phyloP scores from a whole-genome alignment of 2,797 vertebrate genomes.

The Myotis findleyi region DNA sequence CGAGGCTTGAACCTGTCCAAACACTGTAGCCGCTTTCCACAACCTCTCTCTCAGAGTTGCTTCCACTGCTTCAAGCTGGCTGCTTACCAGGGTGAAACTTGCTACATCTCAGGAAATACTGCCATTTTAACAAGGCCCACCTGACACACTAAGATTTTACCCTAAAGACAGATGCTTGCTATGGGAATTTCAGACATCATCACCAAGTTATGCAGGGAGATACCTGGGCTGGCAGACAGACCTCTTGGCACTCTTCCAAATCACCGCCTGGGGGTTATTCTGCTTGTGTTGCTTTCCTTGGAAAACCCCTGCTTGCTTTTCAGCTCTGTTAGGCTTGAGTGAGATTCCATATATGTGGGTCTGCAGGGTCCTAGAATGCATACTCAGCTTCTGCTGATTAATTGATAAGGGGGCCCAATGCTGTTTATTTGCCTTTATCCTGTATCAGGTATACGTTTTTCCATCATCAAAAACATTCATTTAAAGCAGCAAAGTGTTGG shows the following conservation, averaged over 20 bases:
- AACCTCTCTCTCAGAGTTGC: neutral
- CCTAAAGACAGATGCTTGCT: neutral
- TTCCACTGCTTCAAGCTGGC: neutral
- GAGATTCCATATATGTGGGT: neutral
- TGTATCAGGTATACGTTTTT: neutral
- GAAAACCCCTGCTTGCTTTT: constrained; percentile 12
- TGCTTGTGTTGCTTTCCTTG: neutral
- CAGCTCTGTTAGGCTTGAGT: neutral
- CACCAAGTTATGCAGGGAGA: neutral
- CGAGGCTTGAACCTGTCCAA: too few relatives aligned
- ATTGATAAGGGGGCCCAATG: neutral
- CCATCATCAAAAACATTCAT: neutral
- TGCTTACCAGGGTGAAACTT: neutral
- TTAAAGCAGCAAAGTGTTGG: neutral
- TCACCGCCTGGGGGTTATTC: neutral
- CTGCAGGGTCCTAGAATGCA: neutral
- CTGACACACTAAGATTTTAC: neutral
- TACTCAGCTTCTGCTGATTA: neutral
- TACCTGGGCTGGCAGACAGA: neutral
- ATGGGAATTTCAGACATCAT: neutral
- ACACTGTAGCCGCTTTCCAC: too few relatives aligned
- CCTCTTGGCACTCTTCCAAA: neutral
- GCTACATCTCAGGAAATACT: neutral
- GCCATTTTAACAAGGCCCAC: neutral
- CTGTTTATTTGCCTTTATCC: neutral